Conservation (phyloP, 2,888 invertebrate genomes). For the Agrypnus murinus region DNA sequence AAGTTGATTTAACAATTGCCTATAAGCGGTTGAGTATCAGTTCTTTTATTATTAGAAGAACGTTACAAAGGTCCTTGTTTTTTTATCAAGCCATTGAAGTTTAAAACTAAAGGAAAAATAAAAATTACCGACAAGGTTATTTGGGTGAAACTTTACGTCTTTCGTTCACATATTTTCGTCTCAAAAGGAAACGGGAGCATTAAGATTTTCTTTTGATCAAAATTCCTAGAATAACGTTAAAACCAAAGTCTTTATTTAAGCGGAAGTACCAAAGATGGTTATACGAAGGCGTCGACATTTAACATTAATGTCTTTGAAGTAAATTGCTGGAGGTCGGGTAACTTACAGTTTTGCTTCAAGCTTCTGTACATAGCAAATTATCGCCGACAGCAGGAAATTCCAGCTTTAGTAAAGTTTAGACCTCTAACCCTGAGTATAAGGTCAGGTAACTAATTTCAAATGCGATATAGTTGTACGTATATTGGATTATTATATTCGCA, state of each 20-base stretch:
- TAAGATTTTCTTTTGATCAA: background rate
- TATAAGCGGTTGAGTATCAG: background rate
- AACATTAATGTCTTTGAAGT: conserved; percentile 25
- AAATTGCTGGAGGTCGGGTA: conserved; percentile 11
- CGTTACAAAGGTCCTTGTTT: too few relatives aligned
- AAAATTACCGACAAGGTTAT: too few relatives aligned
- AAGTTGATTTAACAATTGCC: background rate
- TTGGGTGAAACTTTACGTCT: too few relatives aligned
- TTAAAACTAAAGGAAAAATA: too few relatives aligned
- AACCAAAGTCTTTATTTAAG: background rate
- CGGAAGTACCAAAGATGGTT: background rate
- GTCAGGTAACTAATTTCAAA: conserved; percentile 22
- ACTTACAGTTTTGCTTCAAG: conserved; percentile 11
- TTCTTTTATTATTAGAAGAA: too few relatives aligned
- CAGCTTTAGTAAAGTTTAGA: conserved; percentile 24
- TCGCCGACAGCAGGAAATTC: conserved; percentile 29
- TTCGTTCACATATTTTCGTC: background rate
- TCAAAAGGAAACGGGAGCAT: background rate
- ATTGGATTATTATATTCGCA: conserved; percentile 24
- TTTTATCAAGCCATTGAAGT: too few relatives aligned
- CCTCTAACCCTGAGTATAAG: conserved; percentile 17
- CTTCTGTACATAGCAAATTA: conserved; percentile 29
- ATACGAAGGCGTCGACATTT: background rate
- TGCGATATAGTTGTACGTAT: conserved; percentile 1
- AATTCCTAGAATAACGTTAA: background rate